phyloP scores from a whole-genome alignment of 2,888 invertebrate genomes.

The Beris chalybata region DNA sequence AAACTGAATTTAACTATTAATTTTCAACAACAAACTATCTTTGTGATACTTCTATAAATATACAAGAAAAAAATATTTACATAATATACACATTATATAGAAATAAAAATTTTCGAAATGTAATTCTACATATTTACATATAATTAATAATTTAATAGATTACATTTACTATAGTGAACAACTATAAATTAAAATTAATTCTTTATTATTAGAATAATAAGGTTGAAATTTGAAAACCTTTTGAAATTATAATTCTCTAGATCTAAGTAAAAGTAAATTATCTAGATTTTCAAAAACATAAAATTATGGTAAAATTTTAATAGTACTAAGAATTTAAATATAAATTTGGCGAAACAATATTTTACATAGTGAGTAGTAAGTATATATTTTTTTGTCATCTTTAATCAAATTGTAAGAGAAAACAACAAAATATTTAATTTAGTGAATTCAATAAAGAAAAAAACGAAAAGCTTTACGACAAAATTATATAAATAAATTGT shows the following conservation, averaged over 20 bases:
- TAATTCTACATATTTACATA: constrained; percentile 6
- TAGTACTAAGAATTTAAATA: constrained; percentile 1
- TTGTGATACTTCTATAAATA: constrained; percentile 38
- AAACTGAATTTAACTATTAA: constrained; percentile 19
- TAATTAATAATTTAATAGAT: not conserved
- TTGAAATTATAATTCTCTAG: constrained; percentile 1
- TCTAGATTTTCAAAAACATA: no score
- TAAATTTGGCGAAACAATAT: no score
- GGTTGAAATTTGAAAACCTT: not conserved
- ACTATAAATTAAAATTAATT: not conserved
- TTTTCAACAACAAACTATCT: constrained; percentile 34
- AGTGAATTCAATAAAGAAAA: constrained; percentile 4
- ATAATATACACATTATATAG: constrained; percentile 8
- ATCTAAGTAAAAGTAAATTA: no score
- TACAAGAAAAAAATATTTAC: constrained; percentile 19
- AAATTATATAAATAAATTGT: constrained; percentile 11
- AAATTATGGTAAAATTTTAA: constrained; percentile 2
- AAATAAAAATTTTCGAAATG: constrained; percentile 11
- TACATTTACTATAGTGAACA: not conserved
- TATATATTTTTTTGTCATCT: constrained; percentile 19
- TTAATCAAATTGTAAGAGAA: constrained; percentile 30
- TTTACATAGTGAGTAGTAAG: no score
- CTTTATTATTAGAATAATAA: not conserved
- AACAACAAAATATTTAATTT: constrained; percentile 29
- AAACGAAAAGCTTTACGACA: constrained; percentile 24